These are phyloP conservation scores for Pyralis farinalis DNA, from an alignment of 2,888 invertebrate genomes.

Conservation along the genomic window DNA sequence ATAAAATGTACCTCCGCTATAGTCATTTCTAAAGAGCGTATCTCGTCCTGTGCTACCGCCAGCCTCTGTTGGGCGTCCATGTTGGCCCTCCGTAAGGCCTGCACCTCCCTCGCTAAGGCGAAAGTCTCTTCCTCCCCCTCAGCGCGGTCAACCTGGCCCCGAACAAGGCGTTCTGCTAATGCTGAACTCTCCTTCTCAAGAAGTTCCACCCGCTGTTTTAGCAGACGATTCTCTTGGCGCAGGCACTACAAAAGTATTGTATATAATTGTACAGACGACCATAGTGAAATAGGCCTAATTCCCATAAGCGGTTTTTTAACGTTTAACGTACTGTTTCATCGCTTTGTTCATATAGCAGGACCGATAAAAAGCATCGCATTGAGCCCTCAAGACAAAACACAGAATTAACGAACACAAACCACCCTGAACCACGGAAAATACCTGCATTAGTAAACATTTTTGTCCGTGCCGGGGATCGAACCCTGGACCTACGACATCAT, in stretches of 20 bases:
- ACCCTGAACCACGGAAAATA: too few relatives aligned
- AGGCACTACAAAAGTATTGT: constrained; percentile 69
- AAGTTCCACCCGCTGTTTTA: constrained; percentile 97
- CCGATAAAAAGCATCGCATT: too few relatives aligned
- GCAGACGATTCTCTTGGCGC: constrained; percentile 96
- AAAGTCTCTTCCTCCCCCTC: constrained; percentile 96
- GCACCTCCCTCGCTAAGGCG: constrained; percentile 92
- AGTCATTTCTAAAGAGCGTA: constrained; percentile 90
- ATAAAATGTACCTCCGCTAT: constrained; percentile 81
- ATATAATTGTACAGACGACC: too few relatives aligned
- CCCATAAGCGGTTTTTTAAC: too few relatives aligned
- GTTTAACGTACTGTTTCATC: too few relatives aligned
- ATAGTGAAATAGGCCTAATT: too few relatives aligned
- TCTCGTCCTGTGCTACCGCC: constrained; percentile 94
- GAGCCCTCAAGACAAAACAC: constrained; percentile 9
- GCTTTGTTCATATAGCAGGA: too few relatives aligned
- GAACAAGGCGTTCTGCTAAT: constrained; percentile 94
- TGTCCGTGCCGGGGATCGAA: too few relatives aligned
- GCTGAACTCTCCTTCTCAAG: constrained; percentile 97
- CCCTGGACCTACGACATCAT: too few relatives aligned
- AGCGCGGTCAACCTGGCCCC: constrained; percentile 96
- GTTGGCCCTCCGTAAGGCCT: constrained; percentile 92
- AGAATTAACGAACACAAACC: too few relatives aligned
- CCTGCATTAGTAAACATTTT: too few relatives aligned
- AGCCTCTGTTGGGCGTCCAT: constrained; percentile 93